Conservation (phyloP, 2,113 vertebrate species). For the Chaetops frenatus region DNA sequence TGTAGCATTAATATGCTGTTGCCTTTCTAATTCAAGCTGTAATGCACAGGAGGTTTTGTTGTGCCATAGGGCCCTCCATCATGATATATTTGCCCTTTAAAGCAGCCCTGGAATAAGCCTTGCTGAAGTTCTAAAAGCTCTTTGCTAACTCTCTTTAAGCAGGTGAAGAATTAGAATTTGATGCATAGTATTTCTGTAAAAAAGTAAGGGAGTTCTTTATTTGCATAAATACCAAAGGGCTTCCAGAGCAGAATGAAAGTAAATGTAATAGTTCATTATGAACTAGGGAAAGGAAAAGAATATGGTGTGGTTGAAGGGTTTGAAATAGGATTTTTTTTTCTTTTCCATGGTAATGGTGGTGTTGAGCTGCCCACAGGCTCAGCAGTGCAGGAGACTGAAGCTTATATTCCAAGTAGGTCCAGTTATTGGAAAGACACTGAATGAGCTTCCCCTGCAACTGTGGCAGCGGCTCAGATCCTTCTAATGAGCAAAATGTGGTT, state of each 20-base stretch:
- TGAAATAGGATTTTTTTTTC: not conserved
- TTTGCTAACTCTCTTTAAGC: not conserved
- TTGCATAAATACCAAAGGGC: constrained; percentile 12
- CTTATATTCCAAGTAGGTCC: not conserved
- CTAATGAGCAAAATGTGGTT: not conserved
- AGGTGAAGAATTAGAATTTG: constrained; percentile 32
- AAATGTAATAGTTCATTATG: not conserved
- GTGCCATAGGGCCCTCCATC: not conserved
- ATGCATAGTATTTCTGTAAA: not conserved
- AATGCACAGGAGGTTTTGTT: constrained; percentile 14
- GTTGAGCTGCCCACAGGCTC: not conserved
- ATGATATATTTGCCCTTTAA: constrained; percentile 26
- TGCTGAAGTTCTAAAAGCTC: not conserved
- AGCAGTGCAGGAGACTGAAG: not conserved
- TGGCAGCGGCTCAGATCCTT: not conserved
- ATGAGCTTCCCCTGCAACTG: not conserved
- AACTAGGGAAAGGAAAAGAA: not conserved
- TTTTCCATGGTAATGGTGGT: not conserved
- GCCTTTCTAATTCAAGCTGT: constrained; percentile 55
- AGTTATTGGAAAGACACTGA: not conserved
- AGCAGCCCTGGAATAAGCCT: constrained; percentile 5
- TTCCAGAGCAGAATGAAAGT: constrained; percentile 4
- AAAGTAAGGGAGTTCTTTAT: not conserved
- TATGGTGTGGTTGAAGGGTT: not conserved
- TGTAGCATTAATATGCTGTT: constrained; percentile 61